These are phyloP conservation scores for Marasmarcha lunaedactyla DNA, from an alignment of 2,888 invertebrate genomes.

Conservation along the genomic window DNA sequence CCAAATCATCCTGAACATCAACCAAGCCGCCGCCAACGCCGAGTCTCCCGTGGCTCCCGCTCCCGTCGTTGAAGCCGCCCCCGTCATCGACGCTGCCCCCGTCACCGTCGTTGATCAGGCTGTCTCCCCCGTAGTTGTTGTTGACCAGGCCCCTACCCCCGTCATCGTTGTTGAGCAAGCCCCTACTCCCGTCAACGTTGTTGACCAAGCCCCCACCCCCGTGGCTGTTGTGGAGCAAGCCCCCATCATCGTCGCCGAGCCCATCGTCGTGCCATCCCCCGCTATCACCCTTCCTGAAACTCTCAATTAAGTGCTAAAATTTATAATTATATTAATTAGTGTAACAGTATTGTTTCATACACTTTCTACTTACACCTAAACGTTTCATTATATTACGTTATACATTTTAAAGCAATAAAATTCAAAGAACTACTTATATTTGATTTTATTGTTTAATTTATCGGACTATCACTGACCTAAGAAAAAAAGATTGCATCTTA, in stretches of 20 bases:
- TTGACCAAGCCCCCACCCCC: background rate
- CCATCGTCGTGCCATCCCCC: background rate
- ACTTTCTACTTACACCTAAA: too few species aligned
- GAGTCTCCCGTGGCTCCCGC: conserved; percentile 17
- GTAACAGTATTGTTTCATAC: too few species aligned
- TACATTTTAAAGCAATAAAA: too few species aligned
- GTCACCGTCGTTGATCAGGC: conserved; percentile 7
- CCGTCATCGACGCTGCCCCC: conserved; percentile 10
- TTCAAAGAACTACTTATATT: too few species aligned
- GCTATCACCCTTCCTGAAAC: background rate
- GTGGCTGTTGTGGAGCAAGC: background rate
- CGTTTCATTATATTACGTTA: too few species aligned
- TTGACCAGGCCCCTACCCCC: conserved; percentile 3
- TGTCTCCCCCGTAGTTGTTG: conserved; percentile 6
- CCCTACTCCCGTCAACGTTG: background rate
- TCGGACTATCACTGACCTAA: too few species aligned
- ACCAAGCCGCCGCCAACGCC: conserved; percentile 2
- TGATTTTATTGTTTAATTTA: too few species aligned
- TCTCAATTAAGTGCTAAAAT: background rate
- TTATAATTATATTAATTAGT: background rate
- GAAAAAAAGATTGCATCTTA: too few species aligned
- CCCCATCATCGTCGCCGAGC: background rate
- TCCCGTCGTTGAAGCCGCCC: conserved; percentile 8
- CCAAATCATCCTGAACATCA: conserved; percentile 20
- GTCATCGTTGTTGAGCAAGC: background rate